Percentiles rank a stretch among this genome's conserved stretches.
Conservation (phyloP, 2,888 invertebrate species). For the Eucera pruinosa region DNA sequence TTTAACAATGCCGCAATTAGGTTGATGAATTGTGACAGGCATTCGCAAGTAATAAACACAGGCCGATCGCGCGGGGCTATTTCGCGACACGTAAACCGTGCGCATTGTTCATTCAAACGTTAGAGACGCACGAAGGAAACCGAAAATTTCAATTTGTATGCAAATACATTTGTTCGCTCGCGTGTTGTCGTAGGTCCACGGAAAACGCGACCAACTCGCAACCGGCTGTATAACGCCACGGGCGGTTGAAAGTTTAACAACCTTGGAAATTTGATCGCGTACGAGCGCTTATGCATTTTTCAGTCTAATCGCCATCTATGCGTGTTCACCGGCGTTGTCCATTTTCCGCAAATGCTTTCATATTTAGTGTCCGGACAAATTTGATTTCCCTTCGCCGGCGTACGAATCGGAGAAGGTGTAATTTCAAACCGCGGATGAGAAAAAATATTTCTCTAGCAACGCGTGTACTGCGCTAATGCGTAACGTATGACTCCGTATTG, state of each 20-base stretch:
- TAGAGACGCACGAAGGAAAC: slow-evolving; percentile 34
- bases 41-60: slow-evolving; percentile 61
- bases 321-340: background rate
- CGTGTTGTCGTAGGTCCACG: slow-evolving; percentile 17
- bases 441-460: background rate
- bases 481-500: too few relatives aligned
- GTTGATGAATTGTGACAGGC: slow-evolving; percentile 64
- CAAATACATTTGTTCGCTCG: slow-evolving; percentile 39
- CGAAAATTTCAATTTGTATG: slow-evolving; percentile 52
- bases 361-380: background rate
- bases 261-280: slow-evolving; percentile 33
- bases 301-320: slow-evolving; percentile 34
- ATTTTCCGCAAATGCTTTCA: background rate
- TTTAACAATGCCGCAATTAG: slow-evolving; percentile 74
- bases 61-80: slow-evolving; percentile 1
- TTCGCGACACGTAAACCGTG: slow-evolving; percentile 1
- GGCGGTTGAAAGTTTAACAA: slow-evolving; percentile 56
- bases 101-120: slow-evolving; percentile 4
- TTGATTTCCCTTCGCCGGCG: background rate
- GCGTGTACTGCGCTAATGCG: background rate
- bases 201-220: slow-evolving; percentile 32
- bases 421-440: too few relatives aligned
- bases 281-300: slow-evolving; percentile 33
- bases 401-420: too few relatives aligned
- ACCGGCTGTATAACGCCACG: too few relatives aligned